These are phyloP conservation scores for Rhagophthalmus giganteus DNA, from an alignment of 2,888 invertebrate genomes.

Conservation along the genomic window DNA sequence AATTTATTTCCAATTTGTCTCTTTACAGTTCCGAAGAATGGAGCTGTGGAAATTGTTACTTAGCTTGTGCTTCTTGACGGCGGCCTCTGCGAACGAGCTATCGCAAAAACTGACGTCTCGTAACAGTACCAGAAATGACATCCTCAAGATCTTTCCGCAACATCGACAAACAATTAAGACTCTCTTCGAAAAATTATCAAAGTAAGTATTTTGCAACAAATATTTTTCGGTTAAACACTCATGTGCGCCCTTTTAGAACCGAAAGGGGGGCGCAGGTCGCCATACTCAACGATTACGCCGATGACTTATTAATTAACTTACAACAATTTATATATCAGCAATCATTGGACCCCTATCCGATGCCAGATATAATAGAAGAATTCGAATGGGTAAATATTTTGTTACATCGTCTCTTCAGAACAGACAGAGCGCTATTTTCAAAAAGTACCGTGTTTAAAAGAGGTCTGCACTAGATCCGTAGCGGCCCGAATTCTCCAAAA, in stretches of 20 bases:
- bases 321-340: neutral
- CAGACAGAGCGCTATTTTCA: too few relatives aligned
- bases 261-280: constrained; percentile 4
- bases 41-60: neutral
- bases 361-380: constrained; percentile 7
- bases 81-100: neutral
- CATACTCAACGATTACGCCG: constrained; percentile 10
- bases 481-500: too few relatives aligned
- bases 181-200: neutral
- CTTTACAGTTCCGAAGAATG: neutral
- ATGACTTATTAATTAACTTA: constrained; percentile 4
- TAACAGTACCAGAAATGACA: neutral
- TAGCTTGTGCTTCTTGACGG: neutral
- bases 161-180: neutral
- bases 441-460: too few relatives aligned
- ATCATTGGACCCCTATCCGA: constrained; percentile 3
- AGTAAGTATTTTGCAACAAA: neutral
- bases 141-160: neutral
- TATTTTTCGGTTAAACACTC: too few relatives aligned
- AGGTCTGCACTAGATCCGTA: too few relatives aligned
- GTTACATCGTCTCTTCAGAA: too few relatives aligned
- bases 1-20: too few relatives aligned
- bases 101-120: neutral
- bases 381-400: constrained; percentile 18
- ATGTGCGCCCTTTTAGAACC: neutral